phyloP scores from a whole-genome alignment of 2,113 vertebrate species.

The Oxyura jamaicensis region DNA sequence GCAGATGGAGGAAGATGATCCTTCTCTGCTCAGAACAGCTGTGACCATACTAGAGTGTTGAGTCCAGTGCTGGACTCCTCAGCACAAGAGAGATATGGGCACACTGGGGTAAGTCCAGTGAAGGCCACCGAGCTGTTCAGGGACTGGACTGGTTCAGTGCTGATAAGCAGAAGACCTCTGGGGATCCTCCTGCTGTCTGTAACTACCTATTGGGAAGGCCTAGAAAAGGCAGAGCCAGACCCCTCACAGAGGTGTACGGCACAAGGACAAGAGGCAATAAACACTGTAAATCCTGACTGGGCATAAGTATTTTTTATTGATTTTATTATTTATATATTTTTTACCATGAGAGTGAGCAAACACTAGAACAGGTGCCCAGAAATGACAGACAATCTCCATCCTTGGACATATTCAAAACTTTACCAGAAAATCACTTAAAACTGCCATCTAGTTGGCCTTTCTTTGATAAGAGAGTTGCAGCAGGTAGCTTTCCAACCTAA shows the following conservation, averaged over 20 bases:
- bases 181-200: neutral
- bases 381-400: neutral
- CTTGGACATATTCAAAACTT: neutral
- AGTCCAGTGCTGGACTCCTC: neutral
- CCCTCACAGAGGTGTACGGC: neutral
- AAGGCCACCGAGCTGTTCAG: neutral
- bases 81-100: neutral
- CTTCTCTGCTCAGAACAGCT: neutral
- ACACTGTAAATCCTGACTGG: neutral
- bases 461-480: neutral
- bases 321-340: neutral
- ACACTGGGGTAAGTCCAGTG: neutral
- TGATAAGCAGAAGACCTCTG: neutral
- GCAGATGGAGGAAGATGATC: neutral
- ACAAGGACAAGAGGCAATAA: neutral
- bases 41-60: neutral
- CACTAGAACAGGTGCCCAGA: neutral
- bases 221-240: neutral
- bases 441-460: neutral
- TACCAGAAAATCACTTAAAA: neutral
- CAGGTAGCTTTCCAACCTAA: neutral
- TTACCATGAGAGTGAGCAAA: neutral
- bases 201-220: fast-evolving
- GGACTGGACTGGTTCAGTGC: neutral
- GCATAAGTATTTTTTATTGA: neutral